Evolutionary conservation across 2,888 invertebrate species (phyloP), one percentile per base, ranked within the genome.

Genomic region (Kryphioiulus occultus): DNA sequence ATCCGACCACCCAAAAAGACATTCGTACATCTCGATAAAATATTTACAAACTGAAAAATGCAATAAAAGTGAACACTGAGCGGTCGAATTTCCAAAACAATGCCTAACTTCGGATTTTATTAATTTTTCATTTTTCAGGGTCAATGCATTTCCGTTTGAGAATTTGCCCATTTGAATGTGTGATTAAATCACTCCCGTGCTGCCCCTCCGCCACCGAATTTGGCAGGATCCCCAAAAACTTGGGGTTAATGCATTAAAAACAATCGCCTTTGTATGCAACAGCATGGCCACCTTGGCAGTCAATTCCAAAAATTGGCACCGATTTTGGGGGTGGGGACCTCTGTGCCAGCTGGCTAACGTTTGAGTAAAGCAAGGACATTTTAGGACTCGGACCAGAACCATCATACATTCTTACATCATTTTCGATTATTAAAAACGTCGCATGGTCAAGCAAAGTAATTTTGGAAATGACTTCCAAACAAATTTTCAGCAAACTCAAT

Each of bases 181-280:
- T 26, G 26, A 68, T 26, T 26, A 26, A 68, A n/a, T 68, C 68
- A 22, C 68, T 7, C 59, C 22, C 68, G 12, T 22, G 68, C 68
- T 26, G 68, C 68, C 68, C 68, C 68, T 68, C 68, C 68, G 26
- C 26, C 68, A 68, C 68, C 68, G 26, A 68, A 68, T 68, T 68
- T 68, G 68, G 68, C 68, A 68, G 68, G 68, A 68, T 68, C 68
- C 68, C 68, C 68, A 68, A 12, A 68, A 68, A 22, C n/a, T 68
- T 22, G 68, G 68, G 68, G 68, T 68, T 68, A 68, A 68, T n/a
- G 68, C 7, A 68, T 68, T 68, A 68, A 26, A 68, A 68, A 68
- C 68, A 68, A 68, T 68, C 26, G 68, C 68, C 68, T 68, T 68
- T 68, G 68, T 68, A 68, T 68, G 12, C 68, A 68, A 68, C 68